A percentile compares a stretch with the other conserved stretches of the same genome.
phyloP scores from a whole-genome alignment of 1,140 invertebrate species.

The Drosophila tani region DNA sequence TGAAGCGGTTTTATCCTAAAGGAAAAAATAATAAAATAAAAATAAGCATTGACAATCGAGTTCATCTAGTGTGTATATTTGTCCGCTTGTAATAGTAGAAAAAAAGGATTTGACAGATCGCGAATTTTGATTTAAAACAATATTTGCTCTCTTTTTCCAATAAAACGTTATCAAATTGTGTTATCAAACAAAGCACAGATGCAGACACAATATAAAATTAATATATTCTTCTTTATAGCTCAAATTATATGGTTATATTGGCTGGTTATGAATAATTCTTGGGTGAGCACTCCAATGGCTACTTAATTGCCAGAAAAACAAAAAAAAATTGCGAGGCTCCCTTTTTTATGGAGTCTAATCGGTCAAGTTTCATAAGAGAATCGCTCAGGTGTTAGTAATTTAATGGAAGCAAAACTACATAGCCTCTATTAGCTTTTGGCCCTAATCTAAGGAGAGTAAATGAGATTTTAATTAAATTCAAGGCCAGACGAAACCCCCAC shows the following conservation, averaged over 20 bases:
- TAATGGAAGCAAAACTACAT: slow-evolving; percentile 13
- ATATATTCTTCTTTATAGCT: no score
- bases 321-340: slow-evolving; percentile 35
- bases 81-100: no score
- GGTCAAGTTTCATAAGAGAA: slow-evolving; percentile 7
- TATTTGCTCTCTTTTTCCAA: no score
- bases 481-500: slow-evolving; percentile 59
- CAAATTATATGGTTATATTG: slow-evolving; percentile 71
- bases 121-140: no score
- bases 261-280: slow-evolving; percentile 52
- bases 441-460: slow-evolving; percentile 52
- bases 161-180: no score
- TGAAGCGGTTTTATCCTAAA: no score
- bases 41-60: no score
- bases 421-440: slow-evolving; percentile 49
- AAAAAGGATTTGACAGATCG: no score
- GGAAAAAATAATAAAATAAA: no score
- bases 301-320: slow-evolving; percentile 59
- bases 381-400: slow-evolving; percentile 2
- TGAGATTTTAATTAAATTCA: slow-evolving; percentile 76
- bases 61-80: no score
- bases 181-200: no score
- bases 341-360: slow-evolving; percentile 16
- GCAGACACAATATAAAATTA: no score
- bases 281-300: slow-evolving; percentile 12